Evolutionary conservation across 2,888 invertebrate genomes (phyloP).

Genomic region (Resseliella maxima): DNA sequence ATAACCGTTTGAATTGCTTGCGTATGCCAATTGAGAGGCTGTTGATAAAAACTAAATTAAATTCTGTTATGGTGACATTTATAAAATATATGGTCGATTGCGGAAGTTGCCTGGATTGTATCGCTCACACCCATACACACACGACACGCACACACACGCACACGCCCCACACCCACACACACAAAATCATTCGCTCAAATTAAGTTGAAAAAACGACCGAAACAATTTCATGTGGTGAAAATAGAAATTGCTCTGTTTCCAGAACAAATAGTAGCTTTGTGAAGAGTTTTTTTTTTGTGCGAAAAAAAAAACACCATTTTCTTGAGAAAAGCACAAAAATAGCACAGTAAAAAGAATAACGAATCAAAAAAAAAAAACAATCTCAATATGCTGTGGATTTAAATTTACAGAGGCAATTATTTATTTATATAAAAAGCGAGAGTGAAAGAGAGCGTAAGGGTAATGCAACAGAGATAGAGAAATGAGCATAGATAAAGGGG

Average conservation of each 20-base stretch:
- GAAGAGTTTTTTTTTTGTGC: neutral
- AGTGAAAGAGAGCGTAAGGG: neutral
- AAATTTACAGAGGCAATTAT: conserved; percentile 50
- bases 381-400: conserved; percentile 38
- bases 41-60: conserved; percentile 47
- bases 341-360: neutral
- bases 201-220: neutral
- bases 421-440: conserved; percentile 31
- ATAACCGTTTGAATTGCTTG: neutral
- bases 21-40: neutral
- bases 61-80: conserved; percentile 30
- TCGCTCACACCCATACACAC: neutral
- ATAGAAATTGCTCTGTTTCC: neutral
- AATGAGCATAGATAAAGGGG: conserved; percentile 12
- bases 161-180: too few species aligned
- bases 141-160: too few species aligned
- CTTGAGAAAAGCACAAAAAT: neutral
- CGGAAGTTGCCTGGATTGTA: neutral
- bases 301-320: neutral
- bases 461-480: neutral
- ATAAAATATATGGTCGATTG: conserved; percentile 30
- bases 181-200: too few species aligned
- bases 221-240: neutral
- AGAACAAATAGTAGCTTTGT: too few species aligned
- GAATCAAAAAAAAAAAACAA: neutral